phyloP scores from a whole-genome alignment of 1,140 invertebrate genomes.

The Laupala kohalensis region DNA sequence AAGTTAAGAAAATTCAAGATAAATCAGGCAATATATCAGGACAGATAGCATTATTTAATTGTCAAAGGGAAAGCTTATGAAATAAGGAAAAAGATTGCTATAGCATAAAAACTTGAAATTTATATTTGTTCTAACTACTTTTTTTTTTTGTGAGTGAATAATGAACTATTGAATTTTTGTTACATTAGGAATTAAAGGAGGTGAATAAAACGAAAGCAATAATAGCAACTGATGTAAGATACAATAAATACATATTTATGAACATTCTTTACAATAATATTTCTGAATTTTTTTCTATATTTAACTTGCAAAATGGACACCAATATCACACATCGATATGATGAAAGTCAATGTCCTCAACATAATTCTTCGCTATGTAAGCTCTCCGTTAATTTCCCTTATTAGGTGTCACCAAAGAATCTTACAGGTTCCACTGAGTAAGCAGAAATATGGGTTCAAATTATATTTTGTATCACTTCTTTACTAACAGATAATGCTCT shows the following conservation, averaged over 20 bases:
- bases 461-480: neutral
- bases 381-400: neutral
- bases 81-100: too few species aligned
- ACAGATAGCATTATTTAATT: too few species aligned
- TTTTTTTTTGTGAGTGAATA: neutral
- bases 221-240: neutral
- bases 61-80: too few species aligned
- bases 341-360: neutral
- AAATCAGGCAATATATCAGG: too few species aligned
- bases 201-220: neutral
- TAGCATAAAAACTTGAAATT: neutral
- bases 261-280: neutral
- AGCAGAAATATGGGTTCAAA: neutral
- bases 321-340: neutral
- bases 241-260: neutral
- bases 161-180: too few species aligned
- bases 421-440: neutral
- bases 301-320: neutral
- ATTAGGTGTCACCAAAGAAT: neutral
- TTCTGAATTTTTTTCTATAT: neutral
- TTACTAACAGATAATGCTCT: neutral
- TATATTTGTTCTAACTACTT: neutral
- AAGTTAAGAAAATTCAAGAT: too few species aligned
- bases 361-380: neutral
- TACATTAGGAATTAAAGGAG: neutral